phyloP scores from a whole-genome alignment of 2,113 vertebrate genomes.

The Cacatua alba region DNA sequence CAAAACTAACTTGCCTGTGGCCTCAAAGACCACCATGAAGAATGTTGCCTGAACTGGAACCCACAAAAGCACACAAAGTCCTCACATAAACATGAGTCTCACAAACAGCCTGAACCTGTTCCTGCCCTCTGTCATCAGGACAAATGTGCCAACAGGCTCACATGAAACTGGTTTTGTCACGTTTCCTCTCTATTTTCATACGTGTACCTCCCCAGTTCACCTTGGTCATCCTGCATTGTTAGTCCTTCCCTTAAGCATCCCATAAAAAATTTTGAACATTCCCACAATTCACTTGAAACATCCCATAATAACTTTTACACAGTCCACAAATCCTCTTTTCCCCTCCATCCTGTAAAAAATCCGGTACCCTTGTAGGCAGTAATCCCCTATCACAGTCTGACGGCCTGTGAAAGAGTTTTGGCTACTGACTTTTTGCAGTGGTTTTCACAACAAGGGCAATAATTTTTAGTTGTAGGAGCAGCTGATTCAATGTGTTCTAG shows the following conservation, averaged over 20 bases:
- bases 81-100: background rate
- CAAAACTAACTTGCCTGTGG: rapidly evolving
- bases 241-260: background rate
- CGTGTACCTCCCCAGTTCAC: background rate
- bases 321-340: background rate
- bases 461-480: background rate
- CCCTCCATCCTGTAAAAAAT: background rate
- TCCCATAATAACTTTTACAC: background rate
- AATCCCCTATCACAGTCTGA: background rate
- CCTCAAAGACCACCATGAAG: background rate
- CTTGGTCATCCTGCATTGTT: background rate
- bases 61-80: background rate
- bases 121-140: background rate
- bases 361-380: background rate
- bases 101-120: background rate
- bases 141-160: background rate
- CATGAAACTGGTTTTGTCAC: background rate
- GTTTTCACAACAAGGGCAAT: background rate
- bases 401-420: background rate
- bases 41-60: background rate
- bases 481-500: slow-evolving; percentile 4
- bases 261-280: background rate
- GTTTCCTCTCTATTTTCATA: background rate
- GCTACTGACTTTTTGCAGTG: background rate
- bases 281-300: background rate